phyloP scores from a whole-genome alignment of 2,888 invertebrate species.

The Matsumyia berberina region DNA sequence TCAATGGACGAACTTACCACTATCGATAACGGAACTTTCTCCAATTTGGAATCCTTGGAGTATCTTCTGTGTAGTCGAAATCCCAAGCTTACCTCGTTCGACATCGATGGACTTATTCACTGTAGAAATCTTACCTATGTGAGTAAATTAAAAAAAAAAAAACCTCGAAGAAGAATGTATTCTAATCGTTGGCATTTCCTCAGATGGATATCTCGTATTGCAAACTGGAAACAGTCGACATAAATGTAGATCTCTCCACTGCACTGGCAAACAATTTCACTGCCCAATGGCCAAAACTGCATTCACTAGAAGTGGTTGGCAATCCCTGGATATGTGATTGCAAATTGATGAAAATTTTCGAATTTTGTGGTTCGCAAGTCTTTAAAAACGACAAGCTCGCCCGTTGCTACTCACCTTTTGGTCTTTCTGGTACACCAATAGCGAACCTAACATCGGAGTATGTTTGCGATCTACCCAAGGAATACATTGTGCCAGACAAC shows the following conservation, averaged over 20 bases:
- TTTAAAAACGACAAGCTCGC: slow-evolving; percentile 77
- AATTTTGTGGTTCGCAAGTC: slow-evolving; percentile 78
- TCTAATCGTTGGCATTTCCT: slow-evolving; percentile 40
- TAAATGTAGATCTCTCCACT: slow-evolving; percentile 53
- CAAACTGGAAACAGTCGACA: slow-evolving; percentile 85
- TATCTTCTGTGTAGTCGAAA: slow-evolving; percentile 86
- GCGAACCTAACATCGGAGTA: slow-evolving; percentile 80
- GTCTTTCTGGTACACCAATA: slow-evolving; percentile 80
- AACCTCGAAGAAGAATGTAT: background rate
- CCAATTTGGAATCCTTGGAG: slow-evolving; percentile 83
- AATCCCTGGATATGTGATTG: slow-evolving; percentile 89
- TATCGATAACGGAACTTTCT: slow-evolving; percentile 86
- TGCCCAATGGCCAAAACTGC: slow-evolving; percentile 84
- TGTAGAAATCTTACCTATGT: slow-evolving; percentile 80
- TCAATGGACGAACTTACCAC: slow-evolving; percentile 86
- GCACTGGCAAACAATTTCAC: slow-evolving; percentile 59
- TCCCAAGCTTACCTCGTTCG: slow-evolving; percentile 85
- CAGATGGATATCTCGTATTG: slow-evolving; percentile 88
- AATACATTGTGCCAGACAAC: slow-evolving; percentile 80
- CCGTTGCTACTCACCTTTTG: slow-evolving; percentile 82
- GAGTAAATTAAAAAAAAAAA: slow-evolving; percentile 61
- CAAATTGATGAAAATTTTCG: slow-evolving; percentile 81
- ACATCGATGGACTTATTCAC: slow-evolving; percentile 85
- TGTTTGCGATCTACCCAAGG: slow-evolving; percentile 81
- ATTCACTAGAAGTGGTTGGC: slow-evolving; percentile 86